Base-by-base conservation (phyloP, 2,113 vertebrate genomes). In the Barnardius zonarius region DNA sequence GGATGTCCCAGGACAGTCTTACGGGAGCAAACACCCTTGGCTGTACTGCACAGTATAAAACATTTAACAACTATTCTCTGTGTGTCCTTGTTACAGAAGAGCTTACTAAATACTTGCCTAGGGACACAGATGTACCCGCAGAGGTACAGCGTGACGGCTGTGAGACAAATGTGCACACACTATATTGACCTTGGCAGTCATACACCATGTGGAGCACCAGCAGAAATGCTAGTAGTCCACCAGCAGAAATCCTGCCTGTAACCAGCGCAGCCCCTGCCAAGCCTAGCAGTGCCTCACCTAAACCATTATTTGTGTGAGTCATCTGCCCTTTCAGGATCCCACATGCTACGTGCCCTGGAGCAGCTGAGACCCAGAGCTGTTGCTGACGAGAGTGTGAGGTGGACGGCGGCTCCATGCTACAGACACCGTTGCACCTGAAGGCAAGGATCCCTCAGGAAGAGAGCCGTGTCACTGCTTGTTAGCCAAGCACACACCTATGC, bases 51-150 rank as follows among this genome's bases (percentile, higher is more conserved):
- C 37, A 33, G 39, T 31, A 67, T 46, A 55, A 93, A 96, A 70
- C 67, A 62, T 80, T 85, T 79, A 44, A 61, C 64, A 81, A 39
- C 39, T 83, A 66, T 66, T 96, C 41, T 83, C 20, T 64, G 9
- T 39, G 35, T 59, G 80, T 86, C 85, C 85, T 90, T 90, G 55
- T 68, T 83, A 55, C 27, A 81, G 83, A 92, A 91, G 28, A 93
- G 62, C 66, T 90, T 69, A 68, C 90, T 86, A 73, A 78, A 57
- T 75, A 81, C 83, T 95, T 95, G 92, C 92, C 93, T 86, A 78
- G 76, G 76, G 90, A 92, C 83, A 82, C 52, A 86, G 74, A 84
- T 72, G 83, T 93, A 89, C 91, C 73, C 37, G 2, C 81, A 87
- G 77, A 92, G 61, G 88, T 95, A 33, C 81, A 73, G 73, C 10